Evolutionary conservation across 1,140 invertebrate species (phyloP).

Genomic region (Drosophila rhopaloa): DNA sequence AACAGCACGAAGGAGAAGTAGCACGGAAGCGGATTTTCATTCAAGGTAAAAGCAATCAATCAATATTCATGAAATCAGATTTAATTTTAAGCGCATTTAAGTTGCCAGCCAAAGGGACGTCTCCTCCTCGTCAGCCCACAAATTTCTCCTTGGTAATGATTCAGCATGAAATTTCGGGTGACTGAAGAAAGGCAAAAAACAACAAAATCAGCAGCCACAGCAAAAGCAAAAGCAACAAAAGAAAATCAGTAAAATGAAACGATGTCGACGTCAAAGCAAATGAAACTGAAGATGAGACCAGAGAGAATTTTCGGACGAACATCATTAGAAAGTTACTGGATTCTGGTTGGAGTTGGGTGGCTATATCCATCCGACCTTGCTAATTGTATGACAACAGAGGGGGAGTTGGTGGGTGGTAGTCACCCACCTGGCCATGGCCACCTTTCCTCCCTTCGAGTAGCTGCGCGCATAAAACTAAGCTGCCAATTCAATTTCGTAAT

Average conservation of each 20-base stretch:
- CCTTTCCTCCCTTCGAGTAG: constrained; percentile 39
- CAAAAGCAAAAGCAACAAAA: constrained; percentile 65
- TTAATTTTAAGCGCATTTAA: constrained; percentile 83
- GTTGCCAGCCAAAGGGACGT: constrained; percentile 42
- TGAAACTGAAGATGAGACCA: constrained; percentile 73
- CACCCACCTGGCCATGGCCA: constrained; percentile 37
- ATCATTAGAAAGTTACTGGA: constrained; percentile 71
- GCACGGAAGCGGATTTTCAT: constrained; percentile 82
- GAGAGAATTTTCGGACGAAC: constrained; percentile 67
- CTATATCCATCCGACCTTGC: constrained; percentile 56
- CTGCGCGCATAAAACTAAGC: constrained; percentile 74
- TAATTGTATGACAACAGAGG: constrained; percentile 75
- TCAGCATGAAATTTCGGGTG: constrained; percentile 64
- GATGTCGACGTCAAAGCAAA: constrained; percentile 70
- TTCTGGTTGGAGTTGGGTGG: constrained; percentile 9
- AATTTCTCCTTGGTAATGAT: constrained; percentile 63
- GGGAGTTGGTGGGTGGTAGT: neutral
- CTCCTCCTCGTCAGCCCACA: constrained; percentile 2
- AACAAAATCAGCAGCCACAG: constrained; percentile 23
- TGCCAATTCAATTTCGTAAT: constrained; percentile 82
- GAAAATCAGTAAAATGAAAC: constrained; percentile 49
- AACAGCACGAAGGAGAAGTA: constrained; percentile 51
- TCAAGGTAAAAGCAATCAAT: constrained; percentile 83
- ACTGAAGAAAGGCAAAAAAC: constrained; percentile 45
- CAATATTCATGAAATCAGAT: constrained; percentile 84